Evolutionary conservation across 2,113 vertebrate genomes (phyloP).

Genomic region (Lycocorax pyrrhopterus): DNA sequence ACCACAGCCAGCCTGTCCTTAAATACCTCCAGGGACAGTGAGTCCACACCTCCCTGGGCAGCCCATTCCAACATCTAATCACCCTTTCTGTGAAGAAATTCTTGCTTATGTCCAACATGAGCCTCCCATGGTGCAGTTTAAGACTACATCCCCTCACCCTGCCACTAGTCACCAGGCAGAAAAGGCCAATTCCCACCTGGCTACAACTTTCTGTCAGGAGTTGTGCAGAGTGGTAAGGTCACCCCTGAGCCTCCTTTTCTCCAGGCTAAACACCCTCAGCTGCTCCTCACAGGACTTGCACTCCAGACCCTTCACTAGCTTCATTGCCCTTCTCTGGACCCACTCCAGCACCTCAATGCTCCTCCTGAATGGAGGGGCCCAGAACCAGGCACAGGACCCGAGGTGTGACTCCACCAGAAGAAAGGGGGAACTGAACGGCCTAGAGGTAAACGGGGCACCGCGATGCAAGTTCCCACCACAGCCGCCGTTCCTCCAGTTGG

Average conservation of each 20-base stretch:
- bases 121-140: rapidly evolving
- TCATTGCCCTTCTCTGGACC: not conserved
- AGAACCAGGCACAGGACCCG: rapidly evolving
- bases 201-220: not conserved
- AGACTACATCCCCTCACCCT: too few relatives aligned
- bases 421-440: not conserved
- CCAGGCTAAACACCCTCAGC: not conserved
- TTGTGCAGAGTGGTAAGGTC: rapidly evolving
- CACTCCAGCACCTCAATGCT: rapidly evolving
- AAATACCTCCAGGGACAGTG: too few relatives aligned
- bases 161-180: too few relatives aligned
- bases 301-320: not conserved
- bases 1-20: not conserved
- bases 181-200: not conserved
- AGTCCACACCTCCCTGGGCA: not conserved
- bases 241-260: not conserved
- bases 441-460: rapidly evolving
- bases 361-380: not conserved
- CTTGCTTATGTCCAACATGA: too few relatives aligned
- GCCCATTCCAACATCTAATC: not conserved
- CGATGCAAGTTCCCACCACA: rapidly evolving
- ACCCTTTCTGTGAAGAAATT: not conserved
- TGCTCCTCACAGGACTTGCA: not conserved
- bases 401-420: rapidly evolving
- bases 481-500: rapidly evolving